Conservation (phyloP, 2,113 vertebrate species). For the Periophthalmodon schlosseri region DNA sequence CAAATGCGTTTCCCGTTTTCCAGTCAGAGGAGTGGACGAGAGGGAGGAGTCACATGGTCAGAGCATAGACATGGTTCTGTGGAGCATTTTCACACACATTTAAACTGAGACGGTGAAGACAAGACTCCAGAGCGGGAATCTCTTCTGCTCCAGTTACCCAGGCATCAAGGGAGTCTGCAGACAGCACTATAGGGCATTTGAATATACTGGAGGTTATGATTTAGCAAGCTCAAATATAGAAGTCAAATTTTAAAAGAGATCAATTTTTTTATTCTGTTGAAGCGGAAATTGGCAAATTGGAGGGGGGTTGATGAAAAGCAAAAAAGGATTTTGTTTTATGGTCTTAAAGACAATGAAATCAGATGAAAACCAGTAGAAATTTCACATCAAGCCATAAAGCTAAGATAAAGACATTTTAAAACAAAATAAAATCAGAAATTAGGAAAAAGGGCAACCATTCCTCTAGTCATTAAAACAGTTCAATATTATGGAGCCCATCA, state of each 20-base stretch:
- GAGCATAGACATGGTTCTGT: slow-evolving; percentile 27
- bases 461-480: neutral
- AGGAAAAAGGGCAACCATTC: too few relatives aligned
- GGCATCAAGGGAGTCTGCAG: slow-evolving; percentile 13
- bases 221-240: neutral
- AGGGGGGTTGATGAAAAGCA: too few relatives aligned
- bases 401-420: neutral
- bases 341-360: too few relatives aligned
- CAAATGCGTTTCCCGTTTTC: slow-evolving; percentile 7
- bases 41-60: slow-evolving; percentile 3
- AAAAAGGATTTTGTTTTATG: too few relatives aligned
- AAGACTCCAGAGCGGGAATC: slow-evolving; percentile 1
- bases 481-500: neutral
- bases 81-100: slow-evolving; percentile 28
- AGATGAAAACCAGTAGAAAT: too few relatives aligned
- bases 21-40: slow-evolving; percentile 8
- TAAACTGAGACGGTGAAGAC: slow-evolving; percentile 16
- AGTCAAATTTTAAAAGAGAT: neutral
- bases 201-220: neutral
- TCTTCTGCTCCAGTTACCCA: slow-evolving; percentile 56
- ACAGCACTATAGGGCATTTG: neutral
- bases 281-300: too few relatives aligned
- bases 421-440: neutral
- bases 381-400: too few relatives aligned
- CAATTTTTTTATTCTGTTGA: too few relatives aligned